A percentile compares a stretch with the other conserved stretches of the same genome.
Evolutionary conservation across 1,140 invertebrate genomes (phyloP).

Genomic region (Cryptotermes secundus): DNA sequence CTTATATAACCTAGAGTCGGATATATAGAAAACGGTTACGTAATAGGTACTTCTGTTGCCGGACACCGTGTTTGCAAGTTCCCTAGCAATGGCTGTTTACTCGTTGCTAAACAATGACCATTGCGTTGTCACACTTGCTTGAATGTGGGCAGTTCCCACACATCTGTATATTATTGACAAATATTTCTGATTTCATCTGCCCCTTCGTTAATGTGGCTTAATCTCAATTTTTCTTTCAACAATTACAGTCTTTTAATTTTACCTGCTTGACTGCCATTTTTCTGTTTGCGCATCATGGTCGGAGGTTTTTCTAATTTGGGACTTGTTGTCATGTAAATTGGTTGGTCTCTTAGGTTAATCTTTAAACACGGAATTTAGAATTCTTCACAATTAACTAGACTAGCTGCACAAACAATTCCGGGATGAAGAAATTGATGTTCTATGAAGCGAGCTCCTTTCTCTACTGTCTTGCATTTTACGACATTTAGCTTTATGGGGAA

Average conservation of each 20-base stretch:
- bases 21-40: too few species aligned
- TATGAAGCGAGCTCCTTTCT: background rate
- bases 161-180: conserved; percentile 15
- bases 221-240: background rate
- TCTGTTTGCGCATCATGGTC: background rate
- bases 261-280: background rate
- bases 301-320: conserved; percentile 17
- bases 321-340: background rate
- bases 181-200: background rate
- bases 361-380: background rate
- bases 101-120: too few species aligned
- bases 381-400: conserved; percentile 1
- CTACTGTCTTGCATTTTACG: background rate
- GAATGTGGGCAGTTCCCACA: too few species aligned
- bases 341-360: background rate
- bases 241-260: background rate
- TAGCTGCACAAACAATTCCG: conserved; percentile 7
- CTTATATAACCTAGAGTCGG: too few species aligned
- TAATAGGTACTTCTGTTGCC: too few species aligned
- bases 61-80: too few species aligned
- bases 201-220: conserved; percentile 1
- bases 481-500: background rate
- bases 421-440: background rate
- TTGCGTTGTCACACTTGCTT: too few species aligned
- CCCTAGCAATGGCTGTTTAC: too few species aligned